Conservation (phyloP, 2,113 vertebrate species). For the Rhodinocichla rosea region DNA sequence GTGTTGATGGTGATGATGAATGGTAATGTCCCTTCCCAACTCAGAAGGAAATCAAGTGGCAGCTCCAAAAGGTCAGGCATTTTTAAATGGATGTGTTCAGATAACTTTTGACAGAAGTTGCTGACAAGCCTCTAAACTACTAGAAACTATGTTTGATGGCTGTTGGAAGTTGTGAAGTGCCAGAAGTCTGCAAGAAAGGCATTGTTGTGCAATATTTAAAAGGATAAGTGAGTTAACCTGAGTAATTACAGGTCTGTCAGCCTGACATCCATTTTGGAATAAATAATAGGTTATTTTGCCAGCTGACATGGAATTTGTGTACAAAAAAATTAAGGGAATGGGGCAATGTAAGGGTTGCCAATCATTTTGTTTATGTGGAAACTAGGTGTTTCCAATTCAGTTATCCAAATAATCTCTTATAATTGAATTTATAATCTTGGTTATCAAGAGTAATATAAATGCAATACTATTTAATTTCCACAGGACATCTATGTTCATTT, state of each 20-base stretch:
- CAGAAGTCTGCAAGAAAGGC: background rate
- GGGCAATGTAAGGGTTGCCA: background rate
- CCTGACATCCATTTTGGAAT: background rate
- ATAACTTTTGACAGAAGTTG: conserved; percentile 8
- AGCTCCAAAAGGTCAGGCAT: background rate
- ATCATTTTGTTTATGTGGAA: background rate
- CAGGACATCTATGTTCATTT: background rate
- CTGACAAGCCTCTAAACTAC: background rate
- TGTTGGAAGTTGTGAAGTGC: background rate
- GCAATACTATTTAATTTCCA: background rate
- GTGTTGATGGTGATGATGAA: conserved; percentile 33
- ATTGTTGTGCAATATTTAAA: background rate
- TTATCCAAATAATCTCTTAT: background rate
- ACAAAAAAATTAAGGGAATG: background rate
- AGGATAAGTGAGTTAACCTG: background rate
- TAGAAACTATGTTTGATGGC: background rate
- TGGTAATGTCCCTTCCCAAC: conserved; percentile 10
- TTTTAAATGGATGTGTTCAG: background rate
- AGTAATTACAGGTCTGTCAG: background rate
- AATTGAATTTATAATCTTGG: background rate
- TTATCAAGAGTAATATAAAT: background rate
- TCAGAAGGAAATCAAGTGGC: conserved; percentile 37
- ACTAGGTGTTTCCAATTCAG: background rate
- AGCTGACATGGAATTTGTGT: background rate
- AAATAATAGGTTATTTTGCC: background rate